These are phyloP conservation scores for Berghia stephanieae DNA, from an alignment of 1,140 invertebrate genomes.

Conservation along the genomic window DNA sequence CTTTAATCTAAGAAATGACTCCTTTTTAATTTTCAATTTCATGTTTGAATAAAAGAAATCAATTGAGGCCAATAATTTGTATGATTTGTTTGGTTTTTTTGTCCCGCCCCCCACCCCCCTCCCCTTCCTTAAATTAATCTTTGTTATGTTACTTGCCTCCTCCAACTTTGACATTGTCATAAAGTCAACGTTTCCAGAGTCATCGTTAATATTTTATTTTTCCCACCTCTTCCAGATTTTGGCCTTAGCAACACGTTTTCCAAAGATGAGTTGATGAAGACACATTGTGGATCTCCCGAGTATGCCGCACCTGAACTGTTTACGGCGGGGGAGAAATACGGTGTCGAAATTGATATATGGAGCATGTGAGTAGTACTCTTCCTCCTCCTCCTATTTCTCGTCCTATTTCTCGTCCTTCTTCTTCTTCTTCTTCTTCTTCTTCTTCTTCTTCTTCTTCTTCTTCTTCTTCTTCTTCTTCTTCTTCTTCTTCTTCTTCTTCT, in stretches of 20 bases:
- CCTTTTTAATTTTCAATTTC: too few relatives aligned
- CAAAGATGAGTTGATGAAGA: slow-evolving; percentile 71
- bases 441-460: neutral
- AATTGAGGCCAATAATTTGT: too few relatives aligned
- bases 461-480: neutral
- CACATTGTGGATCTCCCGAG: slow-evolving; percentile 80
- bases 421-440: neutral
- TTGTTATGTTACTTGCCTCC: neutral
- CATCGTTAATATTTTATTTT: slow-evolving; percentile 30
- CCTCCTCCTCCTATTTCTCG: neutral
- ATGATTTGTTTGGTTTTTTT: too few relatives aligned
- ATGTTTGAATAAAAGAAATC: too few relatives aligned
- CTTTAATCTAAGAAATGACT: too few relatives aligned
- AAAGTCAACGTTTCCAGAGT: neutral
- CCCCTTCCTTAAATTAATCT: neutral
- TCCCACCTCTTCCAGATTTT: slow-evolving; percentile 74
- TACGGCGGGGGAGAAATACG: slow-evolving; percentile 72
- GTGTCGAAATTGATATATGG: slow-evolving; percentile 81
- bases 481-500: too few relatives aligned
- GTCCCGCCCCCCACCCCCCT: too few relatives aligned
- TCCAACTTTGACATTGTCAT: neutral
- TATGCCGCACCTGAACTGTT: slow-evolving; percentile 81
- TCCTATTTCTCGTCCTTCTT: neutral
- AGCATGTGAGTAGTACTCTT: slow-evolving; percentile 72
- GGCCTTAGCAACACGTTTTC: slow-evolving; percentile 76